Conservation (phyloP, 2,797 vertebrate genomes). For the Cirrhinus molitorella region DNA sequence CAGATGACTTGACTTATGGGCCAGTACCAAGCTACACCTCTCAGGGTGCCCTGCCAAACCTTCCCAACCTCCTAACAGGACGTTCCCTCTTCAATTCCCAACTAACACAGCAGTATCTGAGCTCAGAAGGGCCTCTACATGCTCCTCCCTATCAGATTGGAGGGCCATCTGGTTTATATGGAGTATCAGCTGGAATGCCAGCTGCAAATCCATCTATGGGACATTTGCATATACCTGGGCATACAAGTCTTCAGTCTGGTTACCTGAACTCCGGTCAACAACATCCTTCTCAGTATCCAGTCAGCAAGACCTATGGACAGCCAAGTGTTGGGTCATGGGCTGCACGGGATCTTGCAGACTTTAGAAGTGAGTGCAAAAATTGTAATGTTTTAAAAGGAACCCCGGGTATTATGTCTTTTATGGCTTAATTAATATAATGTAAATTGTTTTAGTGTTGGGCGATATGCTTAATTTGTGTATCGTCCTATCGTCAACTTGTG, state of each 20-base stretch:
- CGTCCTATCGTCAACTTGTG: no score
- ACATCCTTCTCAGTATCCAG: conserved; percentile 69
- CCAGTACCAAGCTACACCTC: conserved; percentile 72
- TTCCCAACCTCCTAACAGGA: conserved; percentile 73
- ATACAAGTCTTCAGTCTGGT: conserved; percentile 68
- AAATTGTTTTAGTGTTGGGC: no score
- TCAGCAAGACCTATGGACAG: conserved; percentile 75
- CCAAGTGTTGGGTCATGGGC: conserved; percentile 73
- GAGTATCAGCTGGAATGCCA: conserved; percentile 68
- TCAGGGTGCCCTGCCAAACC: conserved; percentile 62
- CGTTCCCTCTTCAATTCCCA: conserved; percentile 73
- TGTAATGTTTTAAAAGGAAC: not conserved
- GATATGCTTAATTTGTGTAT: no score
- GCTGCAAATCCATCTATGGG: conserved; percentile 68
- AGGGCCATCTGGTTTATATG: conserved; percentile 70
- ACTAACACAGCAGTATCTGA: conserved; percentile 81
- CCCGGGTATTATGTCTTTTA: no score
- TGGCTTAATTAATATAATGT: no score
- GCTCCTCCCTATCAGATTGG: conserved; percentile 73
- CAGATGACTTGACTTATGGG: conserved; percentile 69
- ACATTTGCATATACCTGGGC: conserved; percentile 70
- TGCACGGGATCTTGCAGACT: conserved; percentile 71
- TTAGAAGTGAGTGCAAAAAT: conserved; percentile 76
- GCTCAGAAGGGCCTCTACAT: conserved; percentile 72
- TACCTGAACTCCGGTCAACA: conserved; percentile 71